Evolutionary conservation across 2,113 vertebrate species (phyloP).

Genomic region (Callipepla californica): DNA sequence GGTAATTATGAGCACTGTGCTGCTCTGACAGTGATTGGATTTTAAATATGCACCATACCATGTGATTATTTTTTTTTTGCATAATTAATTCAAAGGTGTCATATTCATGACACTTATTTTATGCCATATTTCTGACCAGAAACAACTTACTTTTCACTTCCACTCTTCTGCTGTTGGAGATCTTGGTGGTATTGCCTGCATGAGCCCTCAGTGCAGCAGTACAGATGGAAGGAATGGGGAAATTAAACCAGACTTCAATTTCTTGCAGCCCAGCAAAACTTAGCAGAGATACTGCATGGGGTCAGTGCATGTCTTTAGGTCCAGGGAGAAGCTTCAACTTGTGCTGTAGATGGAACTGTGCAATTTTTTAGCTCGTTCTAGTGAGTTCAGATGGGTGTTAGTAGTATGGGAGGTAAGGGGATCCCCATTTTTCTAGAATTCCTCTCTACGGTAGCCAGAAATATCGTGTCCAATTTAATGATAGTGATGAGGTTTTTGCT

Average conservation of each 20-base stretch:
- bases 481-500: not conserved
- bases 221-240: constrained; percentile 11
- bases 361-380: constrained; percentile 49
- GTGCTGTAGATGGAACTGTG: constrained; percentile 39
- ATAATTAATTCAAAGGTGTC: not conserved
- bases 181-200: not conserved
- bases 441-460: not conserved
- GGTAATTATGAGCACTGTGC: not conserved
- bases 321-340: constrained; percentile 49
- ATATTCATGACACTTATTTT: not conserved
- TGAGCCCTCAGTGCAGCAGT: not conserved
- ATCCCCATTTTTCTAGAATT: not conserved
- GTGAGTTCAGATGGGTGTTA: constrained; percentile 40
- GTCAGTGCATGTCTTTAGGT: constrained; percentile 24
- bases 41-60: not conserved
- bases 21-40: not conserved
- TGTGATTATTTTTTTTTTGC: not conserved
- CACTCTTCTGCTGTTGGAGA: not conserved
- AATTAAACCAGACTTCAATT: not conserved
- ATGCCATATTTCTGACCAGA: not conserved
- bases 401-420: not conserved
- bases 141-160: not conserved
- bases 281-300: constrained; percentile 5
- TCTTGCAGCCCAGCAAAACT: constrained; percentile 30
- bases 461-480: not conserved